Evolutionary conservation across 2,888 invertebrate genomes (phyloP), one percentile per base, ranked within the genome.

Genomic region (Spodoptera picta): DNA sequence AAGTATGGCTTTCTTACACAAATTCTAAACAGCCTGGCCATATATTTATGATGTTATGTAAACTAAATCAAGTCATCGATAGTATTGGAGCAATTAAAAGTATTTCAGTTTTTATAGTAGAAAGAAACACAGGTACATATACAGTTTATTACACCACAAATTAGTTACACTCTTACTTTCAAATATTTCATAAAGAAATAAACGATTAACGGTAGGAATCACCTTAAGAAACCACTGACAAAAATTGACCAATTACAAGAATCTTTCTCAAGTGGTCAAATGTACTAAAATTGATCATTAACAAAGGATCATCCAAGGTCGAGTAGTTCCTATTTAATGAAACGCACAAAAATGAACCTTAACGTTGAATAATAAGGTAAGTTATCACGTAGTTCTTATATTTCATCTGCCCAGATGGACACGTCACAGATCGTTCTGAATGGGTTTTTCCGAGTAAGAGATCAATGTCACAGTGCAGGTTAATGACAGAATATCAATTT

Each of bases 371-470:
- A 0, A 7, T 64, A 76, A 70, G 44, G 27, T 52, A 54, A 0
- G 45, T 55, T 49, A 46, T 77, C 10, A 27, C 45, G 3, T 1
- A 11, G 3, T 10, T 43, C 4, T 5, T 7, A n/a, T 6, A 56
- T 62, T 48, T 67, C 63, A 58, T 61, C 44, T 80, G 60, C 64
- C 53, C 31, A 47, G 49, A 23, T 45, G 24, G 59, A 57, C 52
- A 60, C 81, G 79, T 79, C 81, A 79, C 74, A 56, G 56, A 71
- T 69, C 52, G 66, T 65, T 74, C 58, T 66, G 64, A 70, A 71
- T 76, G 72, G 81, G 76, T 69, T 66, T 73, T 62, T 49, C 74
- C 76, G 14, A 51, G 48, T 62, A 46, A 52, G 45, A 59, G 41
- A 43, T 57, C 14, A 23, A 48, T 62, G 54, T 41, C 63, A 67